Conservation (phyloP, 2,888 invertebrate genomes). For the Drosophila prostipennis region DNA sequence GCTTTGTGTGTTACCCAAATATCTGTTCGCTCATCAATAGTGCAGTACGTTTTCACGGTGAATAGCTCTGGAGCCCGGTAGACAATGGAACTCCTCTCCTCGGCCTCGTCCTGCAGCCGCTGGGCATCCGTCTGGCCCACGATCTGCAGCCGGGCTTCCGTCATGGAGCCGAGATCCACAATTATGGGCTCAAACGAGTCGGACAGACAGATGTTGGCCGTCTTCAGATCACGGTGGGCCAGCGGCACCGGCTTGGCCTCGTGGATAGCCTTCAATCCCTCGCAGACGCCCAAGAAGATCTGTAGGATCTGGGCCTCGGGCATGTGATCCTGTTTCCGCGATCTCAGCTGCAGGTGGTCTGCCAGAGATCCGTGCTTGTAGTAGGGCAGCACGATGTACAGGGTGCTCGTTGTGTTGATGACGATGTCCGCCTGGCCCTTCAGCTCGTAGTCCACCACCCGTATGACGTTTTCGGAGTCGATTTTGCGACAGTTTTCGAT, state of each 20-base stretch:
- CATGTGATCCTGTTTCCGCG: constrained; percentile 86
- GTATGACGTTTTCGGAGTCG: constrained; percentile 90
- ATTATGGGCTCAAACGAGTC: constrained; percentile 90
- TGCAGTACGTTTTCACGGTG: constrained; percentile 91
- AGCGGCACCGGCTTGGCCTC: constrained; percentile 89
- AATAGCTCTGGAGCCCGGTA: constrained; percentile 95
- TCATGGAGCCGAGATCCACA: constrained; percentile 92
- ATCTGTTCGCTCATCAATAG: constrained; percentile 93
- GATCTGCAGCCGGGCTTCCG: constrained; percentile 87
- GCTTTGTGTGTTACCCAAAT: constrained; percentile 87
- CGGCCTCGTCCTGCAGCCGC: constrained; percentile 90
- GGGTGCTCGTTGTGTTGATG: constrained; percentile 88
- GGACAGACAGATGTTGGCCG: constrained; percentile 91
- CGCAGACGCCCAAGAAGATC: constrained; percentile 90
- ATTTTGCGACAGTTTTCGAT: constrained; percentile 89
- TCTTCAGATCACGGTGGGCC: constrained; percentile 94
- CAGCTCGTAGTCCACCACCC: constrained; percentile 88
- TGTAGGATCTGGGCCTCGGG: constrained; percentile 88
- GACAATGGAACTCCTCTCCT: constrained; percentile 94
- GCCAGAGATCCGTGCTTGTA: constrained; percentile 91
- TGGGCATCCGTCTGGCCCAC: constrained; percentile 89
- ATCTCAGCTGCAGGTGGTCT: constrained; percentile 87
- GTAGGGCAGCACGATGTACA: constrained; percentile 90
- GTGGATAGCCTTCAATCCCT: constrained; percentile 90
- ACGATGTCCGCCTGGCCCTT: constrained; percentile 88